A percentile compares a stretch with the other conserved stretches of the same genome.
phyloP scores from a whole-genome alignment of 2,888 invertebrate species.

The Lagria hirta region DNA sequence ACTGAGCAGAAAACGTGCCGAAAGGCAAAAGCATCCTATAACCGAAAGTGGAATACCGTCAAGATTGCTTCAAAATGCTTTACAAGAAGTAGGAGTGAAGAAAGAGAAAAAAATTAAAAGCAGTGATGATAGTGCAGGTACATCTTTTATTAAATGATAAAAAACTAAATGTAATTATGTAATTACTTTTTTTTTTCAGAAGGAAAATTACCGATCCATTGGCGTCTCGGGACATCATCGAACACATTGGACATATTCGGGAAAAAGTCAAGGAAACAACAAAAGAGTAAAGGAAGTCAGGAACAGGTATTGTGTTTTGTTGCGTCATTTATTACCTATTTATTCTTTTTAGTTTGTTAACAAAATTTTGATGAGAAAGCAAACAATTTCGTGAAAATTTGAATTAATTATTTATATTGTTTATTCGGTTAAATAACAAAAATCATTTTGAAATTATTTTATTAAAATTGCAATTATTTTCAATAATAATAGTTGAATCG shows the following conservation, averaged over 20 bases:
- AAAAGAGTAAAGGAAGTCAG: slow-evolving; percentile 40
- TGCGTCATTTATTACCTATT: slow-evolving; percentile 26
- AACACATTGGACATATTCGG: slow-evolving; percentile 39
- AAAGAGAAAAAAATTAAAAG: slow-evolving; percentile 47
- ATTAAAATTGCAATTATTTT: too few species aligned
- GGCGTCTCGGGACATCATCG: slow-evolving; percentile 49
- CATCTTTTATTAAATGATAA: slow-evolving; percentile 12
- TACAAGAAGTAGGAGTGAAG: slow-evolving; percentile 58
- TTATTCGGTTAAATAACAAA: too few species aligned
- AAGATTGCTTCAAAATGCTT: slow-evolving; percentile 57
- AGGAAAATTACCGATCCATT: slow-evolving; percentile 51
- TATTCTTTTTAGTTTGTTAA: slow-evolving; percentile 22
- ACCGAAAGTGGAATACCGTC: slow-evolving; percentile 53
- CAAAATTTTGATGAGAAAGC: slow-evolving; percentile 4
- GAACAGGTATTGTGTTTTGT: slow-evolving; percentile 55
- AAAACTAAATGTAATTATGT: too few species aligned
- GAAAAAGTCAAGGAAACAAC: slow-evolving; percentile 55
- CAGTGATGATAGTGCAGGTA: slow-evolving; percentile 39
- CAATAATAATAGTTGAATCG: too few species aligned
- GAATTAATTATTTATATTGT: too few species aligned
- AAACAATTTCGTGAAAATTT: too few species aligned
- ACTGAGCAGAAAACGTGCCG: slow-evolving; percentile 58
- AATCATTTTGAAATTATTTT: too few species aligned
- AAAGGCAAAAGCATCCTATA: slow-evolving; percentile 51
- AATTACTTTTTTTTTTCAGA: slow-evolving; percentile 33